Base-by-base conservation (phyloP, 2,888 invertebrate genomes). In the Anoplius nigerrimus region DNA sequence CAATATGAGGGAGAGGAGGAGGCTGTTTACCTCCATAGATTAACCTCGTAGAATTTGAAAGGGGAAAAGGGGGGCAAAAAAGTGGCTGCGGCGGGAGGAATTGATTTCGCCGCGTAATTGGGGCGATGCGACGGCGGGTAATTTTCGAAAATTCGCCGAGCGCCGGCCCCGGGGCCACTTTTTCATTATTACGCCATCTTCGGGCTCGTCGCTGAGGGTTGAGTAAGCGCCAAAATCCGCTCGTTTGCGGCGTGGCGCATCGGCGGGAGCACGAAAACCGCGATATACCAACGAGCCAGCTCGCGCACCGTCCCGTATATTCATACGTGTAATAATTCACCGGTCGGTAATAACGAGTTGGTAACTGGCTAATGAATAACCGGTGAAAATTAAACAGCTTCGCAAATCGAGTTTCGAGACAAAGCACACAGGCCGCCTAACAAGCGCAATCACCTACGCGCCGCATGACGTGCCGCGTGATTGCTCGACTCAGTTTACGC, bases 291-390 rank as follows among this genome's bases (percentile, higher is more conserved):
- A 34, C 34, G 34, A 34, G 34, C 6, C 34, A 2, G 34, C 11
- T 2, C 34, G 34, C 11, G 34, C 11, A 34, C 34, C 34, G 11
- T 34, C 34, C 34, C 34, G 34, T 34, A 46, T 69, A 58, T 67
- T 61, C 43, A 55, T 53, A 57, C n/a, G 61, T 59, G 68, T 74
- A 75, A 82, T 79, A 76, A 82, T 78, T 77, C 76, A 80, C 65
- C 66, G 73, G 59, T 22, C 66, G 69, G 79, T 75, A 77, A 82
- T 82, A 82, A 82, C 81, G 80, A 82, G 75, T 77, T 72, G 71
- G 71, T 74, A 81, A 80, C 78, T 71, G 65, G 69, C 78, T 82
- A 81, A 82, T 80, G 82, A 82, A 82, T 82, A 82, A 78, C 79
- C 68, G 64, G 74, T 70, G 73, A 70, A 80, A 81, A 82, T 80